phyloP scores from a whole-genome alignment of 2,113 vertebrate genomes.

The Myocastor coypus region DNA sequence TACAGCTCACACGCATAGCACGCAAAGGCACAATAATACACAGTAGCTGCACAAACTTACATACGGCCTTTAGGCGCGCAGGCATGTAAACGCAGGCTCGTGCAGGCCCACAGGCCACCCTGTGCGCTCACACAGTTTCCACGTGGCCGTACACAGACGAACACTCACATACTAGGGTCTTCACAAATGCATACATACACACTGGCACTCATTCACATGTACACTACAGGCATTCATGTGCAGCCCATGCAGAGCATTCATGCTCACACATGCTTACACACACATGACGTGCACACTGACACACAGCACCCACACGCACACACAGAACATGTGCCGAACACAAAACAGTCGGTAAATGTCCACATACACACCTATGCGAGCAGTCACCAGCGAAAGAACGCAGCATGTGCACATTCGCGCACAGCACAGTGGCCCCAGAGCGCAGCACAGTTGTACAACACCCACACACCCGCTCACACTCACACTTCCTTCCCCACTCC shows the following conservation, averaged over 20 bases:
- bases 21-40: background rate
- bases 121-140: background rate
- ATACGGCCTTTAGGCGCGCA: background rate
- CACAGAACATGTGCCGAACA: background rate
- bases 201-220: background rate
- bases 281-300: fast-evolving
- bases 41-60: background rate
- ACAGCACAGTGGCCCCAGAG: background rate
- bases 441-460: background rate
- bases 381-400: no score
- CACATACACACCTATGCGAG: fast-evolving
- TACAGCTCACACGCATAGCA: background rate
- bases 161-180: background rate
- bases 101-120: background rate
- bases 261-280: background rate
- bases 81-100: fast-evolving
- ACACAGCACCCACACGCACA: background rate
- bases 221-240: background rate
- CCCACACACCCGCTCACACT: no score
- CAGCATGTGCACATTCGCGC: no score
- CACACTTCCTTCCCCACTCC: no score
- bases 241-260: background rate
- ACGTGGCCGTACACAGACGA: background rate
- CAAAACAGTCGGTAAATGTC: background rate
- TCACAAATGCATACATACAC: background rate